A percentile compares a stretch with the other conserved stretches of the same genome.
These are phyloP conservation scores for Lagopus muta DNA, from an alignment of 2,113 vertebrate species.

Conservation along the genomic window DNA sequence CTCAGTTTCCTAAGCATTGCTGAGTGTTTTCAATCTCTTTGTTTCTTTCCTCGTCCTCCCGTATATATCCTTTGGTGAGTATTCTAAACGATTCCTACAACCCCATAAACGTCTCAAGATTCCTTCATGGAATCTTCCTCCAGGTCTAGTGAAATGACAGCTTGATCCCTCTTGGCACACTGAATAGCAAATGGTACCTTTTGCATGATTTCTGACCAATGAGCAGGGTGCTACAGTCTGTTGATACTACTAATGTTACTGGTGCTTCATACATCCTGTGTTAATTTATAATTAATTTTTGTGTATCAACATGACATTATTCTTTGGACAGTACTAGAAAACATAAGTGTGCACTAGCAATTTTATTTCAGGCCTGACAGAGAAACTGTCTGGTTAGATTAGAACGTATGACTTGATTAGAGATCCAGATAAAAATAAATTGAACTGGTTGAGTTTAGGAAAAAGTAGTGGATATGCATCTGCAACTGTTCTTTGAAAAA, in stretches of 20 bases:
- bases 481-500: neutral
- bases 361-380: neutral
- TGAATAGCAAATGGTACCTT: neutral
- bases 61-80: neutral
- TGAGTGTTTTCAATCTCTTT: neutral
- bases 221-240: neutral
- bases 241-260: neutral
- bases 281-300: neutral
- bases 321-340: neutral
- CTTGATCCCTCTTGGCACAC: neutral
- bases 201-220: neutral
- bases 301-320: neutral
- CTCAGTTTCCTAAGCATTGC: neutral
- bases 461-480: neutral
- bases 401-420: slow-evolving; percentile 7
- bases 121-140: neutral
- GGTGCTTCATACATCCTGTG: neutral
- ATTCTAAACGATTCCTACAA: neutral
- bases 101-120: neutral
- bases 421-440: neutral
- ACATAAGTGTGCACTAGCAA: neutral
- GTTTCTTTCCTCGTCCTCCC: neutral
- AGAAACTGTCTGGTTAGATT: neutral
- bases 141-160: neutral
- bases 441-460: neutral